Percentiles rank a stretch among this genome's conserved stretches.
Evolutionary conservation across 2,113 vertebrate species (phyloP).

Genomic region (Ptychochromis oligacanthus): DNA sequence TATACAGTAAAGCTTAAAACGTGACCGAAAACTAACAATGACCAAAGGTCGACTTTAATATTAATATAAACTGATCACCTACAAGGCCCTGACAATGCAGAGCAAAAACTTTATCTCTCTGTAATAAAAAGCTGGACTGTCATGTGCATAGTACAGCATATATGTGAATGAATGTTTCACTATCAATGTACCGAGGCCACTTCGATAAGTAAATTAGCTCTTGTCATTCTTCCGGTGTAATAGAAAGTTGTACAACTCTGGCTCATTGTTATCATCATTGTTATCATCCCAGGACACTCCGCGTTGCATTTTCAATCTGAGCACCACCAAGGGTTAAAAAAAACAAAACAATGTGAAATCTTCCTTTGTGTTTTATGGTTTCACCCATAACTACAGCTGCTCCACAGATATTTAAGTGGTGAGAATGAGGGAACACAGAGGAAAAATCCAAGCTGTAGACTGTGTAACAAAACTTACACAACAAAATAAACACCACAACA

Average conservation of each 20-base stretch:
- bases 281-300: constrained; percentile 46
- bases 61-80: background rate
- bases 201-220: constrained; percentile 50
- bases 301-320: constrained; percentile 50
- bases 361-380: constrained; percentile 37
- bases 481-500: background rate
- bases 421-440: background rate
- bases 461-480: background rate
- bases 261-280: constrained; percentile 45
- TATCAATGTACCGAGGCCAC: constrained; percentile 39
- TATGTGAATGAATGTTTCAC: constrained; percentile 14
- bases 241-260: constrained; percentile 18
- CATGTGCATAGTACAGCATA: background rate
- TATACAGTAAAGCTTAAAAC: background rate
- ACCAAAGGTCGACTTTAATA: background rate
- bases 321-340: background rate
- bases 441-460: background rate
- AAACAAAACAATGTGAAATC: constrained; percentile 9
- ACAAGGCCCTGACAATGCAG: background rate
- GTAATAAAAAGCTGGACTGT: constrained; percentile 14
- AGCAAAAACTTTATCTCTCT: constrained; percentile 8
- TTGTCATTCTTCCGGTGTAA: constrained; percentile 13
- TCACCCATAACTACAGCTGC: background rate
- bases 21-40: background rate
- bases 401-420: background rate